phyloP scores from a whole-genome alignment of 1,140 invertebrate species.

The Neuroterus valhalla region DNA sequence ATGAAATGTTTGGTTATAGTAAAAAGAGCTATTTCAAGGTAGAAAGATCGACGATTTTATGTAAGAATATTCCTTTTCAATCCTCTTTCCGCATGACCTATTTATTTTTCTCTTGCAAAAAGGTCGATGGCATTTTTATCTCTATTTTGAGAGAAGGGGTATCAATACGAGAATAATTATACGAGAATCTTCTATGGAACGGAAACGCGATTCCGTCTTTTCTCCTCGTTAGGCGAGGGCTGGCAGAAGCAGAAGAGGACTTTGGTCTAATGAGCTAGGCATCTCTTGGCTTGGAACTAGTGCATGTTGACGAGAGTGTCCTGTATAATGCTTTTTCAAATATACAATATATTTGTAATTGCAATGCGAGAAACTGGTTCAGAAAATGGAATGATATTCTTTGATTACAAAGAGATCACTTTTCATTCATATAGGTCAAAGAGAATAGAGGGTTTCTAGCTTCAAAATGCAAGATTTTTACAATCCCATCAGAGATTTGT shows the following conservation, averaged over 20 bases:
- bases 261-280: conserved; percentile 13
- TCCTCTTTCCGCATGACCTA: background rate
- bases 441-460: too few relatives aligned
- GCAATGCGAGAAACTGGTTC: background rate
- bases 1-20: too few relatives aligned
- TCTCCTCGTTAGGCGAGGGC: conserved; percentile 5
- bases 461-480: too few relatives aligned
- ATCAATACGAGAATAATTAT: background rate
- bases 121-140: background rate
- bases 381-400: background rate
- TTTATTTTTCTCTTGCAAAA: background rate
- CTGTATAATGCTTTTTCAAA: background rate
- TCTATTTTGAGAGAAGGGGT: background rate
- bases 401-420: too few relatives aligned
- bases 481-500: too few relatives aligned
- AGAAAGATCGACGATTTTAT: too few relatives aligned
- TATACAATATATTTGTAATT: background rate
- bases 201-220: conserved; percentile 23
- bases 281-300: conserved; percentile 11
- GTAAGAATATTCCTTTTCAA: too few relatives aligned
- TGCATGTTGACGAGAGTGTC: conserved; percentile 11
- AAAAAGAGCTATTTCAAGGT: too few relatives aligned
- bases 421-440: too few relatives aligned
- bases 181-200: conserved; percentile 18
- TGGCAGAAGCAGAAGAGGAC: conserved; percentile 23